Evolutionary conservation across 2,797 vertebrate genomes (phyloP).

Genomic region (Poeciliopsis paucimaculata): DNA sequence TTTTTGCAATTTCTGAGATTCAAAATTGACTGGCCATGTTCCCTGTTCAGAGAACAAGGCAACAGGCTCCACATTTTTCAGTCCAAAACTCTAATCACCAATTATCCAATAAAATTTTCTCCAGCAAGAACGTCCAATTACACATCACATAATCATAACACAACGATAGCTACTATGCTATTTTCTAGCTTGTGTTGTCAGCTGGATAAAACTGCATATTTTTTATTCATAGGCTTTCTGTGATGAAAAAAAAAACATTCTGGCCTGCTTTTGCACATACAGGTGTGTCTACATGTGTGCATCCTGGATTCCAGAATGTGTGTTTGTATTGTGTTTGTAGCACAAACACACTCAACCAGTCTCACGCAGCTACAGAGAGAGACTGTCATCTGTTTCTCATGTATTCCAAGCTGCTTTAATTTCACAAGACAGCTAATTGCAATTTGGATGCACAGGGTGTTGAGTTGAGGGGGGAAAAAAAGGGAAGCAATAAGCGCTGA

Average conservation of each 20-base stretch:
- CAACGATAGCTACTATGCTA: not conserved
- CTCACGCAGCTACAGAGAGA: conserved; percentile 10
- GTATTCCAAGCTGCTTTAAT: conserved; percentile 58
- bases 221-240: not conserved
- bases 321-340: conserved; percentile 9
- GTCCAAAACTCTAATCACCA: not conserved
- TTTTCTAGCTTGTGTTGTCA: not conserved
- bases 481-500: conserved; percentile 75
- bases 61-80: not conserved
- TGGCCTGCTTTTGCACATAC: not conserved
- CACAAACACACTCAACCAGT: conserved; percentile 13
- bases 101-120: not conserved
- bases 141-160: not conserved
- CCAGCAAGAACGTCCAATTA: not conserved
- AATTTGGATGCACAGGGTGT: conserved; percentile 65
- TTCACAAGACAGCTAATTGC: conserved; percentile 74
- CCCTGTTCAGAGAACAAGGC: not conserved
- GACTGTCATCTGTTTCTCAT: conserved; percentile 36
- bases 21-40: not conserved
- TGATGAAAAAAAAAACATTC: not conserved
- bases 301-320: conserved; percentile 11
- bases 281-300: not conserved
- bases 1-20: not conserved
- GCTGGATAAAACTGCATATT: not conserved
- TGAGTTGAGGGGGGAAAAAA: conserved; percentile 46